Conservation (phyloP, 30 jellyfish, hydroid and myxozoan species). For the Mastigias papua region DNA sequence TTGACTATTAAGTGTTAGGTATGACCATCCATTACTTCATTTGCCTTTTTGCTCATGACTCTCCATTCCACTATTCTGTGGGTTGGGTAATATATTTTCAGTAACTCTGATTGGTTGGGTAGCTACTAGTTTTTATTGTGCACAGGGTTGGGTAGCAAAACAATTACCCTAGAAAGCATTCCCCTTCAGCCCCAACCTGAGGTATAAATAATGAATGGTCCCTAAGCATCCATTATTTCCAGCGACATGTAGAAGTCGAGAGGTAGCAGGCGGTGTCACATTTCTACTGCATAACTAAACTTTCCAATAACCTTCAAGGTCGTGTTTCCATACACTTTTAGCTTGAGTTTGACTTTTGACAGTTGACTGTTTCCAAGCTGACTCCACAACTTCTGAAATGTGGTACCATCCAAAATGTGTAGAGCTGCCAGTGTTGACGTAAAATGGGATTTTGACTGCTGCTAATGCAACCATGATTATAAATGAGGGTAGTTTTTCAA, state of each 20-base stretch:
- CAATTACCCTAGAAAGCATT: too few species aligned
- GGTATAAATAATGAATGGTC: too few species aligned
- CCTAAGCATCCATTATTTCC: background rate
- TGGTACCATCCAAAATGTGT: background rate
- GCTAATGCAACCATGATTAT: background rate
- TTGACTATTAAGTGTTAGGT: too few species aligned
- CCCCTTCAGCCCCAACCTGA: too few species aligned
- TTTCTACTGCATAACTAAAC: background rate
- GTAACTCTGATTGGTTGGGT: too few species aligned
- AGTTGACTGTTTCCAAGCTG: background rate
- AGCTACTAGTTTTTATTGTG: too few species aligned
- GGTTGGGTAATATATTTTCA: too few species aligned
- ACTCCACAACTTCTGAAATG: background rate
- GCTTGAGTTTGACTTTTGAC: background rate
- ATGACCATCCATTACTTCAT: too few species aligned
- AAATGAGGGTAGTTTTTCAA: background rate
- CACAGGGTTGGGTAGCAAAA: too few species aligned
- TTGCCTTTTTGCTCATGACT: too few species aligned
- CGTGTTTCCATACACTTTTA: background rate
- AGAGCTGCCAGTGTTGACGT: background rate
- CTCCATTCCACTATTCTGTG: too few species aligned
- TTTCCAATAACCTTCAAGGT: background rate
- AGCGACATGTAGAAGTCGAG: background rate
- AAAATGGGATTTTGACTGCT: background rate
- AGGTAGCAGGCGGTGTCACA: background rate